Conservation (phyloP, 2,888 invertebrate genomes). For the Fragum sueziense region DNA sequence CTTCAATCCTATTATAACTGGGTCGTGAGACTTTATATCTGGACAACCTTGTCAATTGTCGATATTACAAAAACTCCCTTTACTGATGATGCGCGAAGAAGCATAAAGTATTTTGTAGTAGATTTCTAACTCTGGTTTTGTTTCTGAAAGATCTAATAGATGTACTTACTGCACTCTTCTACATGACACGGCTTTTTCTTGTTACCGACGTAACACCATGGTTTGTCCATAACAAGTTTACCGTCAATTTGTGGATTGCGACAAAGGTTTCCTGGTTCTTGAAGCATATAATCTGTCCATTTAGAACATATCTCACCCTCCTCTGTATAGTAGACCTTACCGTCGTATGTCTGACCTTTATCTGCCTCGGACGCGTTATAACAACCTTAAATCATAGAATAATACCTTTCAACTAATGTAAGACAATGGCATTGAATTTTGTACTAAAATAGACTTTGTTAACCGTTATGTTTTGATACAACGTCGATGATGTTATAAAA, state of each 20-base stretch:
- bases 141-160: background rate
- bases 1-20: too few species aligned
- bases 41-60: too few species aligned
- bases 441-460: too few species aligned
- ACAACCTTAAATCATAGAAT: slow-evolving; percentile 4
- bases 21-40: too few species aligned
- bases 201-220: slow-evolving; percentile 1
- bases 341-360: background rate
- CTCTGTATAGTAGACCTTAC: background rate
- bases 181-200: background rate
- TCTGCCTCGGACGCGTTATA: background rate
- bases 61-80: too few species aligned
- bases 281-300: background rate
- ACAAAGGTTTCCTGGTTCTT: background rate
- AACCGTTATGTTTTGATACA: too few species aligned
- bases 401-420: too few species aligned
- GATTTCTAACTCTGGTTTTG: background rate
- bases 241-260: background rate
- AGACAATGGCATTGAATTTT: too few species aligned
- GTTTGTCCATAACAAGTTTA: background rate
- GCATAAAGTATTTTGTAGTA: background rate
- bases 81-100: background rate
- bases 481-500: too few species aligned
- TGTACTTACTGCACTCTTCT: slow-evolving; percentile 3
- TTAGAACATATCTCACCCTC: slow-evolving; percentile 8